phyloP scores from a whole-genome alignment of 2,113 vertebrate genomes.

The Dipodomys ordii region DNA sequence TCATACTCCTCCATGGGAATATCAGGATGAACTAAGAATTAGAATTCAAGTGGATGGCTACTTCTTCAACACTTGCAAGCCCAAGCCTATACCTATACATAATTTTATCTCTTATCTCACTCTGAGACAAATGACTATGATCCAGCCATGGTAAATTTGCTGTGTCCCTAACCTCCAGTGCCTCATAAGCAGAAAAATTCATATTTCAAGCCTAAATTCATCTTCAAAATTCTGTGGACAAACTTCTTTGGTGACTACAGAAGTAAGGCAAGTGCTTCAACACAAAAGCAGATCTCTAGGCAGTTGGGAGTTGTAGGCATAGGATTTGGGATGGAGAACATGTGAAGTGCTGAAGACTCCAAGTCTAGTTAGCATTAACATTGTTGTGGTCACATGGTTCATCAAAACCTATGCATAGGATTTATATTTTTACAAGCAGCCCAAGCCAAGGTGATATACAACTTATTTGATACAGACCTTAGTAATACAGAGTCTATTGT shows the following conservation, averaged over 20 bases:
- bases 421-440: background rate
- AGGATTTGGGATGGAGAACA: background rate
- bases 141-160: background rate
- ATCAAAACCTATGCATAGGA: background rate
- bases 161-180: background rate
- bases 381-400: background rate
- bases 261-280: background rate
- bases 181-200: background rate
- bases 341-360: background rate
- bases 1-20: background rate
- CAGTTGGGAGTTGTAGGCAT: background rate
- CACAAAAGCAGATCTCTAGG: background rate
- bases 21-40: background rate
- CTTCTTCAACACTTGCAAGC: conserved; percentile 16
- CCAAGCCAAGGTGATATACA: background rate
- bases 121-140: conserved; percentile 26
- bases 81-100: background rate
- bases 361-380: conserved; percentile 16
- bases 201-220: conserved; percentile 12
- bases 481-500: background rate
- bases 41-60: background rate
- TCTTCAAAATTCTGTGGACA: background rate
- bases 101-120: background rate
- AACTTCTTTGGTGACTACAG: background rate
- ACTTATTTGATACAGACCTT: background rate